Base-by-base conservation (phyloP, 2,797 vertebrate species). In the Arrhamphus sclerolepis region DNA sequence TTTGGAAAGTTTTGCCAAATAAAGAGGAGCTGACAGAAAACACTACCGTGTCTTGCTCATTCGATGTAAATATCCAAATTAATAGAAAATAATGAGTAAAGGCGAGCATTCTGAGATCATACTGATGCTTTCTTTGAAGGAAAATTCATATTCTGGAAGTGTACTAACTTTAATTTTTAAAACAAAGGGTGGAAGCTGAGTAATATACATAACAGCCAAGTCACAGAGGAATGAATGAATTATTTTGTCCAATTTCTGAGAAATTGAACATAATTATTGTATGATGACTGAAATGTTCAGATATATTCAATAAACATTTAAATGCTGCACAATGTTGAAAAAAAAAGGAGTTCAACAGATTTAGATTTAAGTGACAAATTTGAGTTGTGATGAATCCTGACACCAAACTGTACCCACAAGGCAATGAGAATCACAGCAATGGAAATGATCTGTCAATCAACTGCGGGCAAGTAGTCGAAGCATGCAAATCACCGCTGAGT, bases 371-470 rank as follows among this genome's bases (percentile, higher is more conserved):
- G 38, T 47, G 47, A 75, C 44, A 78, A 62, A 78, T 80, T 68
- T 69, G 67, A 77, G 51, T 56, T 60, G 42, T 54, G 50, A 80
- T 77, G 61, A 78, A 46, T 80, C 70, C 68, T 62, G 74, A 81
- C 77, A 73, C 16, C 56, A 17, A 63, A 59, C 60, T 70, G 48
- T 62, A 70, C 72, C 70, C 70, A 55, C 51, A 38, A 57, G 26
- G 42, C 56, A 53, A 57, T n/a, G 49, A 68, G 56, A 86, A 86
- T 85, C 75, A 67, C 67, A 65, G 14, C 67, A 54, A 80, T 80
- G 69, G 65, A 84, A 84, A 86, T 82, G 56, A 66, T 59, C 54
- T 49, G 63, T 76, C 80, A 77, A 78, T 82, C 52, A 81, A 55
- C 61, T 70, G 39, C 3, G 28, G 74, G 60, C 49, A 75, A 51